A percentile compares a stretch with the other conserved stretches of the same genome.
Evolutionary conservation across 2,113 vertebrate genomes (phyloP).

Genomic region (Ageneiosus marmoratus): DNA sequence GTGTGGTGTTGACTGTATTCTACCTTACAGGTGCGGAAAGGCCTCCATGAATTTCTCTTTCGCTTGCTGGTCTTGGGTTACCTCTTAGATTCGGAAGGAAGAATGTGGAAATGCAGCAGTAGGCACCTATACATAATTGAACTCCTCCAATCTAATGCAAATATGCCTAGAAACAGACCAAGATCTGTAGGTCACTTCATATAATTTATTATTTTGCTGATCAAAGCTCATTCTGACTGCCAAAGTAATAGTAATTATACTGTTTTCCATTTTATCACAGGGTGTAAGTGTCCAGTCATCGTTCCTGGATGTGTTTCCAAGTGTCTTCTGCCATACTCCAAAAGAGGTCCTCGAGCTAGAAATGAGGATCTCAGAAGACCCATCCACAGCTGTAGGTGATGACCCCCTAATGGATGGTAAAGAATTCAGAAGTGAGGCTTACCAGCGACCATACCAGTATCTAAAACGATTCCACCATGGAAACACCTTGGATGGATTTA

Average conservation of each 20-base stretch:
- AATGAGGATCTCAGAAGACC: conserved; percentile 55
- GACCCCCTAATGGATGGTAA: conserved; percentile 84
- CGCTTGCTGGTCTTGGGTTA: conserved; percentile 86
- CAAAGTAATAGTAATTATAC: neutral
- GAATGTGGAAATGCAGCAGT: conserved; percentile 85
- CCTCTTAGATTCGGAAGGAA: conserved; percentile 81
- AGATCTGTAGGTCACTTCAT: conserved; percentile 66
- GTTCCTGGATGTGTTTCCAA: conserved; percentile 86
- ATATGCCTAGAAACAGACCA: conserved; percentile 51
- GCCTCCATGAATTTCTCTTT: conserved; percentile 88
- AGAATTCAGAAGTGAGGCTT: conserved; percentile 82
- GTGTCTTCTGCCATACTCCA: conserved; percentile 83
- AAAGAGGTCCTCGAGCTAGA: conserved; percentile 82
- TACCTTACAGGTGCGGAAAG: conserved; percentile 78
- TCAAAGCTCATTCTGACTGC: neutral
- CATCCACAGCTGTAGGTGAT: neutral
- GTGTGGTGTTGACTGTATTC: conserved; percentile 4
- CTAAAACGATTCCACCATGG: conserved; percentile 76
- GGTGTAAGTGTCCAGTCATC: conserved; percentile 55
- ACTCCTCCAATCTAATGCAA: conserved; percentile 71
- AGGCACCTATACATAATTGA: conserved; percentile 87
- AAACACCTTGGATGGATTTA: conserved; percentile 75
- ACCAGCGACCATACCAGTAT: conserved; percentile 93
- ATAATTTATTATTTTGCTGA: neutral
- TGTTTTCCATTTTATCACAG: conserved; percentile 52